Evolutionary conservation across 2,888 invertebrate genomes (phyloP).

Genomic region (Phymatocera aterrima): DNA sequence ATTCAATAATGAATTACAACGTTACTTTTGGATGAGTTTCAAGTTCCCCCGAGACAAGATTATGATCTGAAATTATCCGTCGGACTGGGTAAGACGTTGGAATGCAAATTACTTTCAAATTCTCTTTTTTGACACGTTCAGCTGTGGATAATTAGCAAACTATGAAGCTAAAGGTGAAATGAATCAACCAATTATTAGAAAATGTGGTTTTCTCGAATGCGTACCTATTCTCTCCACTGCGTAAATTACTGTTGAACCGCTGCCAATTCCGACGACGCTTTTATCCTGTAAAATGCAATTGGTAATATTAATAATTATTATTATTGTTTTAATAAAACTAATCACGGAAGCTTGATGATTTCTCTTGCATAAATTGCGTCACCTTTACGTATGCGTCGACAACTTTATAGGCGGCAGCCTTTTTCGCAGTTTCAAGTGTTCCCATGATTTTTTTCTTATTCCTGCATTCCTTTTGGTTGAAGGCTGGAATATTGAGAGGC

Average conservation of each 20-base stretch:
- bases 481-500: not conserved
- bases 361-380: no score
- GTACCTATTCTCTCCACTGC: constrained; percentile 90
- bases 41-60: constrained; percentile 88
- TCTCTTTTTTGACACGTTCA: constrained; percentile 85
- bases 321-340: no score
- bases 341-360: no score
- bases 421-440: constrained; percentile 80
- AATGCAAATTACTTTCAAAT: constrained; percentile 87
- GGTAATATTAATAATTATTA: no score
- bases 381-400: constrained; percentile 87
- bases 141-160: constrained; percentile 71
- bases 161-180: no score
- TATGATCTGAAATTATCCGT: constrained; percentile 89
- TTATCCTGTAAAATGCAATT: constrained; percentile 81
- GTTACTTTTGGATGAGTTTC: constrained; percentile 85
- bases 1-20: no score
- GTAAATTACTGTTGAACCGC: constrained; percentile 95
- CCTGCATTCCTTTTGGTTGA: no score
- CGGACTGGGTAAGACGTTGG: constrained; percentile 97
- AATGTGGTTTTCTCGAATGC: constrained; percentile 47
- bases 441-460: constrained; percentile 66
- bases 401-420: constrained; percentile 87
- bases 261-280: constrained; percentile 92
- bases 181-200: not conserved